These are phyloP conservation scores for Theonella swinhoei DNA, from an alignment of 37 sponge, comb jelly and placozoan species.

Conservation along the genomic window DNA sequence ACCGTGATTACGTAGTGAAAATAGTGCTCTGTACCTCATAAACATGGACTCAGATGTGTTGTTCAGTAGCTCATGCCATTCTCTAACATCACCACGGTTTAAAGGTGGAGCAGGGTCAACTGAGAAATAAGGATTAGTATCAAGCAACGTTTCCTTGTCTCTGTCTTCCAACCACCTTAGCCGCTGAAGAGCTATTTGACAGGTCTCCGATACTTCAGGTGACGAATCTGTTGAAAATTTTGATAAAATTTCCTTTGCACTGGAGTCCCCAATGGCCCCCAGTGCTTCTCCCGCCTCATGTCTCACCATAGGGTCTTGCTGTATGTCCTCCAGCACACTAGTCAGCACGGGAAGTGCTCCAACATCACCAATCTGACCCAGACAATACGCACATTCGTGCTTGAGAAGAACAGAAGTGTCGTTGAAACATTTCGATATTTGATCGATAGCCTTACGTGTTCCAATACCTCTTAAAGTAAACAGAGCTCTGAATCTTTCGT, in stretches of 20 bases:
- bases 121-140: slow-evolving; percentile 77
- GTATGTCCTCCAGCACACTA: slow-evolving; percentile 70
- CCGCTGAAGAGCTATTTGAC: slow-evolving; percentile 76
- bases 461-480: slow-evolving; percentile 87
- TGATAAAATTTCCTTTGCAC: slow-evolving; percentile 13
- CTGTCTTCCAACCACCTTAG: slow-evolving; percentile 53
- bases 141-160: slow-evolving; percentile 35
- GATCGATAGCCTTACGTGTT: slow-evolving; percentile 70
- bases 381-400: slow-evolving; percentile 98
- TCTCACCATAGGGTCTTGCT: slow-evolving; percentile 90
- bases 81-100: slow-evolving; percentile 34
- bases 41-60: slow-evolving; percentile 73
- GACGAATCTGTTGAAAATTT: slow-evolving; percentile 57
- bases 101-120: slow-evolving; percentile 98
- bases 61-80: slow-evolving; percentile 59
- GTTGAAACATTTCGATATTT: slow-evolving; percentile 63
- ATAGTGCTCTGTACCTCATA: slow-evolving; percentile 89
- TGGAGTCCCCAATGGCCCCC: slow-evolving; percentile 84
- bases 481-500: slow-evolving; percentile 92
- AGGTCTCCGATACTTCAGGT: slow-evolving; percentile 85
- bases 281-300: slow-evolving; percentile 98
- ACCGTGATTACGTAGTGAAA: slow-evolving; percentile 87
- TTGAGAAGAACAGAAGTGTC: slow-evolving; percentile 90
- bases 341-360: slow-evolving; percentile 69
- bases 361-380: slow-evolving; percentile 89